Percentiles rank a stretch among this genome's conserved stretches.
Evolutionary conservation across 2,797 vertebrate genomes (phyloP).

Genomic region (Myotis pilosus): DNA sequence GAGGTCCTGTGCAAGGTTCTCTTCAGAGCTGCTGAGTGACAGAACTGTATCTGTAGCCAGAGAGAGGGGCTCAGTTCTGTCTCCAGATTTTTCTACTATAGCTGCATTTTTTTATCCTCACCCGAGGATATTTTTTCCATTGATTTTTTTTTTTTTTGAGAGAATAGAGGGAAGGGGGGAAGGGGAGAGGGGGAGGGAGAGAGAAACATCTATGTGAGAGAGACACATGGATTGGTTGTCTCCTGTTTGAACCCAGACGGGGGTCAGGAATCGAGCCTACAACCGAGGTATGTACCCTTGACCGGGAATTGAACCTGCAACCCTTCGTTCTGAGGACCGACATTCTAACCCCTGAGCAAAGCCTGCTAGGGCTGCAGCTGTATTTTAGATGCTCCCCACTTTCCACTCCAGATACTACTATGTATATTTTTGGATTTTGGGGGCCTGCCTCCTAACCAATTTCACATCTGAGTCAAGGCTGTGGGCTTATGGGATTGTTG

Average conservation of each 20-base stretch:
- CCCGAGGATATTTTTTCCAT: neutral
- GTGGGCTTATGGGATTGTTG: neutral
- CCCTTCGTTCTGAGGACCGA: too few relatives aligned
- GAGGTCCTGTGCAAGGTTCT: neutral
- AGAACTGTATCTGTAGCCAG: neutral
- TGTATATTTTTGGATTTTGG: neutral
- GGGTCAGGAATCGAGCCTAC: too few relatives aligned
- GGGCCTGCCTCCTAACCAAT: neutral
- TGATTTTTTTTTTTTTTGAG: neutral
- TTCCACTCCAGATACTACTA: neutral
- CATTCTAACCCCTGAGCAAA: too few relatives aligned
- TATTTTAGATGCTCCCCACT: neutral
- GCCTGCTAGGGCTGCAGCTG: neutral
- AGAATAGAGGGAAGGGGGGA: too few relatives aligned
- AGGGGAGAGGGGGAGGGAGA: too few relatives aligned
- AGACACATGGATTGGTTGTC: too few relatives aligned
- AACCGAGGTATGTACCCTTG: too few relatives aligned
- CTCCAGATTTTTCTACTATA: neutral
- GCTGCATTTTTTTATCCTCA: neutral
- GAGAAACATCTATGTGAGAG: too few relatives aligned
- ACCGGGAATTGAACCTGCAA: too few relatives aligned
- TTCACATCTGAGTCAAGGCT: neutral
- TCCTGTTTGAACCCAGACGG: too few relatives aligned
- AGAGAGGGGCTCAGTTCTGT: rapidly evolving
- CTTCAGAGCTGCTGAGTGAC: neutral